Conservation (phyloP, 2,888 invertebrate genomes). For the Sarcophaga carnaria region DNA sequence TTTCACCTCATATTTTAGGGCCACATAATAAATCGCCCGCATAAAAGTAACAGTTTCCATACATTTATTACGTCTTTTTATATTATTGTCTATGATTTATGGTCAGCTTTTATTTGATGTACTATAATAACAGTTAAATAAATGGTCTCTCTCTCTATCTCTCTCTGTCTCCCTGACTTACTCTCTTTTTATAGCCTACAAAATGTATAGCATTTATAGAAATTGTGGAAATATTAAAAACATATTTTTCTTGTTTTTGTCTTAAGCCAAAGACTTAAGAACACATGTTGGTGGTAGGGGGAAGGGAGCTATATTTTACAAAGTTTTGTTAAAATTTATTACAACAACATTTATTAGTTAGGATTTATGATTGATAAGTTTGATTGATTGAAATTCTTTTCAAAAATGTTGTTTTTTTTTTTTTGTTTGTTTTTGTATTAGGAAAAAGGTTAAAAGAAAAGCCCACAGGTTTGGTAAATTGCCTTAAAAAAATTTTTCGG, state of each 20-base stretch:
- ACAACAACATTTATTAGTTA: neutral
- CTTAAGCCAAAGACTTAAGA: neutral
- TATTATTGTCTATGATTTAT: slow-evolving; percentile 58
- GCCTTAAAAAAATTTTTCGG: no score
- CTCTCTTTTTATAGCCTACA: no score
- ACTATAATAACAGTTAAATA: slow-evolving; percentile 46
- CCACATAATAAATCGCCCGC: no score
- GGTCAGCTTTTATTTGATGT: slow-evolving; percentile 50
- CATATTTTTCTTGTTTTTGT: neutral
- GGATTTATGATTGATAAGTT: neutral
- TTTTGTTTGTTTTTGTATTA: no score
- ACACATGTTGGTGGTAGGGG: neutral
- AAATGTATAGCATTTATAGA: no score
- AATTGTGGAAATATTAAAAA: neutral
- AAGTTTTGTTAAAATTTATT: neutral
- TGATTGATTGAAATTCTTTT: slow-evolving; percentile 1
- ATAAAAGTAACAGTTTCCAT: no score
- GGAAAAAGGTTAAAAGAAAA: no score
- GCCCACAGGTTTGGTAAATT: no score
- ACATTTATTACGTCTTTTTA: neutral
- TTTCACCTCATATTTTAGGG: no score
- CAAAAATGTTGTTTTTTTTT: no score
- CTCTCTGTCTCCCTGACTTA: no score
- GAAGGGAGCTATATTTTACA: no score
- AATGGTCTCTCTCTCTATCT: slow-evolving; percentile 1